phyloP scores from a whole-genome alignment of 2,113 vertebrate genomes.

The Macquaria ambigua region DNA sequence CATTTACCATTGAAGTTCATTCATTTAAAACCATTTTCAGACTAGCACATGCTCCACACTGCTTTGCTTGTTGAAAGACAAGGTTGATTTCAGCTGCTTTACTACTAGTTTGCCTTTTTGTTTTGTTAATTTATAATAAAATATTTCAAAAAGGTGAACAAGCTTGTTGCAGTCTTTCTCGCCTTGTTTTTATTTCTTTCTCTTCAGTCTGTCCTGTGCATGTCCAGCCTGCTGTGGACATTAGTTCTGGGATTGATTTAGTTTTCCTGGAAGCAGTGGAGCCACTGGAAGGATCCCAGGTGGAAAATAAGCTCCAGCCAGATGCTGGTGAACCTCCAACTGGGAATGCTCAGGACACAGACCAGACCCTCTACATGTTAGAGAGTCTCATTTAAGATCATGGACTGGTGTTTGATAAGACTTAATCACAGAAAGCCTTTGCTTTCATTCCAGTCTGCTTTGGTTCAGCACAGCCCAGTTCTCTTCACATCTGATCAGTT shows the following conservation, averaged over 20 bases:
- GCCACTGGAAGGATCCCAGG: conserved; percentile 61
- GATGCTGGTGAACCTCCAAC: conserved; percentile 51
- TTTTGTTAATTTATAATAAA: conserved; percentile 74
- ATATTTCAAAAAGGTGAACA: conserved; percentile 25
- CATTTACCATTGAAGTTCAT: neutral
- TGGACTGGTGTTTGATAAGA: conserved; percentile 9
- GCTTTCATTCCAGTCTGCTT: neutral
- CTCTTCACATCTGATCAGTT: neutral
- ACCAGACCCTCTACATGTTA: conserved; percentile 29
- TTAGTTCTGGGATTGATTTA: conserved; percentile 56
- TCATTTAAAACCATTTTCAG: conserved; percentile 16
- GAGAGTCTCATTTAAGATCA: neutral
- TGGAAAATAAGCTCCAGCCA: conserved; percentile 62
- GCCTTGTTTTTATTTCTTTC: neutral
- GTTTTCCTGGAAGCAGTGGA: conserved; percentile 72
- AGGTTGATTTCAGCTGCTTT: conserved; percentile 51
- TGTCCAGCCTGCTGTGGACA: conserved; percentile 47
- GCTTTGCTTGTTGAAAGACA: conserved; percentile 46
- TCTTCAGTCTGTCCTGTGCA: conserved; percentile 2
- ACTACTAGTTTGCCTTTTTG: conserved; percentile 1
- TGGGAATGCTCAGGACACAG: conserved; percentile 38
- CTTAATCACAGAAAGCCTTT: neutral
- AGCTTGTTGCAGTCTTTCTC: neutral
- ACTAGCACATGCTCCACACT: neutral
- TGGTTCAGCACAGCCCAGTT: neutral